phyloP scores from a whole-genome alignment of 2,888 invertebrate species.

The Drosophila hamatofila region DNA sequence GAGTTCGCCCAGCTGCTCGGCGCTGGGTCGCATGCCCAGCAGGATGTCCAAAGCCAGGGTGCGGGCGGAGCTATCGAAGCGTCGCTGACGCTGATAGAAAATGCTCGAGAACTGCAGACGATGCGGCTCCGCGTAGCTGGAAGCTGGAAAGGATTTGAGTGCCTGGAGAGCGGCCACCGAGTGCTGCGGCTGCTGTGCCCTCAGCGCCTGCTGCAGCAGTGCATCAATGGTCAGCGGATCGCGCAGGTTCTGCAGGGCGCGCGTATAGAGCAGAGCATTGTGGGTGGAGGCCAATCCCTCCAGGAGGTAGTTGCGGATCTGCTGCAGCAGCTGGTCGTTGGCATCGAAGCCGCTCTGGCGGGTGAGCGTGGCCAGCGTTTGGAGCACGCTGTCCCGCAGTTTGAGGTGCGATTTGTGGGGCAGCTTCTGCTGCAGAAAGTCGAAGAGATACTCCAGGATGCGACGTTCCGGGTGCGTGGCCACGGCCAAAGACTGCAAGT shows the following conservation, averaged over 20 bases:
- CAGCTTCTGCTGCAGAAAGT: slow-evolving; percentile 73
- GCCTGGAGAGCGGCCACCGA: slow-evolving; percentile 90
- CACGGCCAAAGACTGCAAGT: slow-evolving; percentile 90
- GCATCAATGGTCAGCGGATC: slow-evolving; percentile 87
- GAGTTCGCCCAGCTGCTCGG: slow-evolving; percentile 86
- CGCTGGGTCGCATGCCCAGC: slow-evolving; percentile 87
- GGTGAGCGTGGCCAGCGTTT: slow-evolving; percentile 89
- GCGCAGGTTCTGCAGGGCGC: slow-evolving; percentile 90
- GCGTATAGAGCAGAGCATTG: slow-evolving; percentile 86
- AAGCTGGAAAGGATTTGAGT: slow-evolving; percentile 86
- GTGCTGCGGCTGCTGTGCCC: slow-evolving; percentile 86
- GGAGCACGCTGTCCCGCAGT: slow-evolving; percentile 88
- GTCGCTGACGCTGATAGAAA: slow-evolving; percentile 87
- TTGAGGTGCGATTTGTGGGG: slow-evolving; percentile 87
- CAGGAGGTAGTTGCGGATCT: slow-evolving; percentile 81
- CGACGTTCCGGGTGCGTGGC: slow-evolving; percentile 88
- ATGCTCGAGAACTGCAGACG: slow-evolving; percentile 86
- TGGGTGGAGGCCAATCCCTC: slow-evolving; percentile 79
- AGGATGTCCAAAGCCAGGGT: slow-evolving; percentile 90
- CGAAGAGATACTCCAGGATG: slow-evolving; percentile 85
- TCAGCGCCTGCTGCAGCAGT: slow-evolving; percentile 86
- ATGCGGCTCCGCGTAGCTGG: slow-evolving; percentile 83
- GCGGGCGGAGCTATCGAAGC: slow-evolving; percentile 90
- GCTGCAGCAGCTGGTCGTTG: slow-evolving; percentile 62
- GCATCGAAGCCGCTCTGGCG: slow-evolving; percentile 84